phyloP scores from a whole-genome alignment of 2,888 invertebrate genomes.

The Mycogona germanica region DNA sequence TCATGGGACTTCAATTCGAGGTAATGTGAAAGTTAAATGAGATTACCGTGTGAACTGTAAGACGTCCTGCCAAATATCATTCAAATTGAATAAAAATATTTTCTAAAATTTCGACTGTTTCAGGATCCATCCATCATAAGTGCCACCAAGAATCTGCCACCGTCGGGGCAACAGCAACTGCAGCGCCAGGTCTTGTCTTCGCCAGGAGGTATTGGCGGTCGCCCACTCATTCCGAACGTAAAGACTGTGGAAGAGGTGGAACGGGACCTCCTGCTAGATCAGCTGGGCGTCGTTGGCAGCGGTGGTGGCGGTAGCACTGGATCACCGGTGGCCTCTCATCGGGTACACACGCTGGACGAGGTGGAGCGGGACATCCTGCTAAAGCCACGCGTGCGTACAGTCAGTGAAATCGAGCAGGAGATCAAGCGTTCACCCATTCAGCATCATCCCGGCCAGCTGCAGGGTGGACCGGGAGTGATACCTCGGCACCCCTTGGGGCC shows the following conservation, averaged over 20 bases:
- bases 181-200: too few relatives aligned
- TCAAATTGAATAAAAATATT: too few relatives aligned
- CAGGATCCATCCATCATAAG: slow-evolving; percentile 16
- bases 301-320: too few relatives aligned
- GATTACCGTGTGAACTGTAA: too few relatives aligned
- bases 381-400: slow-evolving; percentile 16
- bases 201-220: neutral
- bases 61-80: too few relatives aligned
- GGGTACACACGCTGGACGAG: slow-evolving; percentile 17
- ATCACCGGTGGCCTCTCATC: neutral
- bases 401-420: slow-evolving; percentile 20
- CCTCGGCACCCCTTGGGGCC: slow-evolving; percentile 10
- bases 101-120: neutral
- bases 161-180: too few relatives aligned
- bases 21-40: too few relatives aligned
- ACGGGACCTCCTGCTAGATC: slow-evolving; percentile 46
- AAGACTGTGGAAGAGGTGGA: slow-evolving; percentile 62
- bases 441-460: neutral
- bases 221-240: slow-evolving; percentile 41
- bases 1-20: neutral
- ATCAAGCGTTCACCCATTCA: neutral
- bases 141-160: neutral
- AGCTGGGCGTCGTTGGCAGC: too few relatives aligned
- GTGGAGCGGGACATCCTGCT: slow-evolving; percentile 18
- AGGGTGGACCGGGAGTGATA: neutral